These are phyloP conservation scores for Micromys minutus DNA, from an alignment of 2,113 vertebrate species.

Conservation along the genomic window DNA sequence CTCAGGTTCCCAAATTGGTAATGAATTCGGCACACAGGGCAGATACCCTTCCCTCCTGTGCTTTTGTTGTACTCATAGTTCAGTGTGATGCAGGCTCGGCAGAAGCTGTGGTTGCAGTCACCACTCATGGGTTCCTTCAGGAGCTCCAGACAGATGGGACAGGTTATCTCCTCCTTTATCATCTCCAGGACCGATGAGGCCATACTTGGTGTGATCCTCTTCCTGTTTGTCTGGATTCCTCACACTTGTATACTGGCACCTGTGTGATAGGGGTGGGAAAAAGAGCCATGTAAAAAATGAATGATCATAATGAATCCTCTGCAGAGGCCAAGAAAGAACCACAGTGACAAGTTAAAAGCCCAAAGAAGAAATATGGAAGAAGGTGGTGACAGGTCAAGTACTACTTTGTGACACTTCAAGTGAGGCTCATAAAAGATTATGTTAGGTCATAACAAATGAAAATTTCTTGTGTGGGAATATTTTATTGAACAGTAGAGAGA, in stretches of 20 bases:
- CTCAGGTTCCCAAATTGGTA: not conserved
- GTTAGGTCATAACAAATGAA: not conserved
- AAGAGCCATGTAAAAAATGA: not conserved
- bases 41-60: not conserved
- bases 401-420: not conserved
- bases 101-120: constrained; percentile 68
- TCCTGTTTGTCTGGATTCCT: not conserved
- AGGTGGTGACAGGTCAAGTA: not conserved
- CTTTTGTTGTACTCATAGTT: not conserved
- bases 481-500: not conserved
- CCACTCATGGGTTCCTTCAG: constrained; percentile 20
- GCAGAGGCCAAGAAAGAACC: not conserved
- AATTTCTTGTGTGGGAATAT: not conserved
- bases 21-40: constrained; percentile 46
- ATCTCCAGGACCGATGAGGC: not conserved
- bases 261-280: not conserved
- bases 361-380: not conserved
- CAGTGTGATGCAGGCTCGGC: constrained; percentile 43
- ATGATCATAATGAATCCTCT: not conserved
- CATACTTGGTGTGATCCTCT: not conserved
- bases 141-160: constrained; percentile 57
- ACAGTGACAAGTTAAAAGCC: too few species aligned
- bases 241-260: not conserved
- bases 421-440: too few species aligned
- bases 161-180: constrained; percentile 32